Evolutionary conservation across 2,797 vertebrate species (phyloP), one percentile per base, ranked within the genome.

Genomic region (Girardinus metallicus): DNA sequence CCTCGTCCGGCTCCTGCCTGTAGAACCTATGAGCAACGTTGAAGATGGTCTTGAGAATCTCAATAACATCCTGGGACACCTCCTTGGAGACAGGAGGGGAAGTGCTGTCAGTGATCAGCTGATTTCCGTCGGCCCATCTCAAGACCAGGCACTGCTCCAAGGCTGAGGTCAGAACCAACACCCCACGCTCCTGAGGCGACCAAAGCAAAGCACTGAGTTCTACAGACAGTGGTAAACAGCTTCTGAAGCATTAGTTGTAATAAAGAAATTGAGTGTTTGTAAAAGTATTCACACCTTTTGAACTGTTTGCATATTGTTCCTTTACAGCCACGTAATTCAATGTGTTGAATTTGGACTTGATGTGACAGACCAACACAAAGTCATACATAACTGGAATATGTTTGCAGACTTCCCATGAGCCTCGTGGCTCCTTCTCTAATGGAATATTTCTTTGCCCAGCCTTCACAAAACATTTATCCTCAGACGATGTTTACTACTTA

Each of bases 21-120:
- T 91, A 90, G 47, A 86, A 80, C 68, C 64, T 94, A 87, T 93
- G 94, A 43, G 94, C 88, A 74, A 96, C 91, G 85, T 95, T 96
- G 86, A 96, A 96, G 23, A 96, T 91, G 5, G 87, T 94, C 88
- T 96, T 96, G 60, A 96, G 92, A 77, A 95, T 91, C 89, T 96
- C 94, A 2, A 93, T 88, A 71, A 92, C 89, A 1, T 92, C 87
- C 82, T 95, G 93, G 64, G 90, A 91, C 6, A 74, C 87, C 26
- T 94, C 92, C 77, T 80, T 91, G 53, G 88, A 87, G 46, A 95
- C 36, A 11, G 93, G 89, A 7, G 86, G 74, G 2, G 85, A 78
- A 70, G 75, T 76, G 0, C 36, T 51, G 60, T 93, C 84, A 1
- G 74, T 75, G 13, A 94, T 80, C 44, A 94, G 92, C 76, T 95